Conservation (phyloP, 2,888 invertebrate genomes). For the Galerucella calmariensis region DNA sequence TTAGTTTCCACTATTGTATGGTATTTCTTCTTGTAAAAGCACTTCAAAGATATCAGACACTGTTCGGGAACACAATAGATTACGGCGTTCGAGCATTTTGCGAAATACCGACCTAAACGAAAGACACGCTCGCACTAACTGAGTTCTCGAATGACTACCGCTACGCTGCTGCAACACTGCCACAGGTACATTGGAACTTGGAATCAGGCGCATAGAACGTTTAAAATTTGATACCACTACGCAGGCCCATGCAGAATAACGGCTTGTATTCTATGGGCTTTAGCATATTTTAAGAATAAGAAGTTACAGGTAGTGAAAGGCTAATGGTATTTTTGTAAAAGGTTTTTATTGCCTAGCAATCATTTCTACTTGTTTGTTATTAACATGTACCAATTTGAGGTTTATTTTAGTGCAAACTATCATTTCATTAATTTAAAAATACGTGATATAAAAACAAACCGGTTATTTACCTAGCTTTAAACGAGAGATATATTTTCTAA, state of each 20-base stretch:
- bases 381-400: not conserved
- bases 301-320: conserved; percentile 7
- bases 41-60: conserved; percentile 8
- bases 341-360: conserved; percentile 4
- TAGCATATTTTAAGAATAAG: conserved; percentile 7
- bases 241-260: conserved; percentile 7
- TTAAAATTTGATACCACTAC: not conserved
- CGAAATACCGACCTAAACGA: not conserved
- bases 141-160: not conserved
- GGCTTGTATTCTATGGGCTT: conserved; percentile 10
- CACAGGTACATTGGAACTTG: conserved; percentile 7
- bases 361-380: not conserved
- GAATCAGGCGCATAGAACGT: conserved; percentile 10
- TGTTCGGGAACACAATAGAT: conserved; percentile 1
- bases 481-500: not conserved
- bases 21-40: conserved; percentile 7
- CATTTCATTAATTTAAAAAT: not conserved
- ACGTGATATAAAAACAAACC: not conserved
- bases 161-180: conserved; percentile 6
- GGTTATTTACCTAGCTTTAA: not conserved
- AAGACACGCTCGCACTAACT: not conserved
- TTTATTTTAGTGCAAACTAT: not conserved
- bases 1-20: not conserved
- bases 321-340: conserved; percentile 4
- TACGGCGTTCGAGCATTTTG: conserved; percentile 7